Percentiles rank a stretch among this genome's conserved stretches.
These are phyloP conservation scores for Artemisiospiza belli DNA, from an alignment of 2,113 vertebrate species.

Conservation along the genomic window DNA sequence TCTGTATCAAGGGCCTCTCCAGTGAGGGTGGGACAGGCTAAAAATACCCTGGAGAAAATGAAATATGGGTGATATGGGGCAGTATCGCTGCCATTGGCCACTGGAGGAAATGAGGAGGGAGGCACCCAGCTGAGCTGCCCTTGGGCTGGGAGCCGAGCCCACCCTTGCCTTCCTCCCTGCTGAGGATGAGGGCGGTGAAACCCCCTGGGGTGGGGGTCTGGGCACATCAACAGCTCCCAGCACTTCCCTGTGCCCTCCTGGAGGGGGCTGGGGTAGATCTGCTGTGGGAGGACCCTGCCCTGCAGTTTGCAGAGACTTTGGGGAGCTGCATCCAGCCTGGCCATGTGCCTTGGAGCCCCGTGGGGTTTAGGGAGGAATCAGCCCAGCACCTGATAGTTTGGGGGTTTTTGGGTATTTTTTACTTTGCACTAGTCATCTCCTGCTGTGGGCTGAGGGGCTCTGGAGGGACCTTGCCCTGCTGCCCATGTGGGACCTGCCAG, in stretches of 20 bases:
- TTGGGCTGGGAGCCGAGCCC: neutral
- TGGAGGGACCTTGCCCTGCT: neutral
- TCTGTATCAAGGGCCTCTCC: neutral
- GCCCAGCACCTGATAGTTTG: neutral
- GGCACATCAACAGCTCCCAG: neutral
- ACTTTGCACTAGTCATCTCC: conserved; percentile 23
- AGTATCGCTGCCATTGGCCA: neutral
- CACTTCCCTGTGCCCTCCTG: neutral
- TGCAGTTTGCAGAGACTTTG: neutral
- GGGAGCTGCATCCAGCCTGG: neutral
- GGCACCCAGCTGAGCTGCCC: neutral
- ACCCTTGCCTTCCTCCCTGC: neutral
- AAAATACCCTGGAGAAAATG: conserved; percentile 64
- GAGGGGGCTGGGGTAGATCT: too few species aligned
- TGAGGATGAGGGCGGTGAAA: neutral
- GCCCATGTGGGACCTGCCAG: accelerated
- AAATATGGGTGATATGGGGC: conserved; percentile 37
- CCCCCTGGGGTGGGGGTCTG: neutral
- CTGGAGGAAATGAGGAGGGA: conserved; percentile 42
- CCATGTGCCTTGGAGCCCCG: accelerated
- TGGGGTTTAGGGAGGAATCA: neutral
- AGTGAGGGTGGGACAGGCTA: conserved; percentile 29
- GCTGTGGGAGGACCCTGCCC: neutral
- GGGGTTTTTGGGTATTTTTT: neutral
- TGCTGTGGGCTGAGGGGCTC: neutral